Conservation (phyloP, 1,140 invertebrate genomes). For the Drosophila pandora region DNA sequence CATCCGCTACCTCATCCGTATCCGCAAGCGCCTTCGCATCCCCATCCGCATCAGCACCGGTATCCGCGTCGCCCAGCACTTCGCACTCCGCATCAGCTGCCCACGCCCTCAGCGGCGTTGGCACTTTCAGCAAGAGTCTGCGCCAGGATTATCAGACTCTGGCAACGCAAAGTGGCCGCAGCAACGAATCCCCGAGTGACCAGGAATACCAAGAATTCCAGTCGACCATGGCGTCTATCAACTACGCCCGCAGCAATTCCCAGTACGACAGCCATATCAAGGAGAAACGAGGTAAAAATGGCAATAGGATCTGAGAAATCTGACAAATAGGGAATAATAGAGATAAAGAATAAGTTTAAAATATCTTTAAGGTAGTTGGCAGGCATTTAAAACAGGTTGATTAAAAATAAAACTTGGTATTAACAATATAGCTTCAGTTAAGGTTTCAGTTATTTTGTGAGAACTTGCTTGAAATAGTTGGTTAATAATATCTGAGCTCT, state of each 20-base stretch:
- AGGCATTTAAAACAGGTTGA: not conserved
- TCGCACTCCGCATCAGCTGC: slow-evolving; percentile 35
- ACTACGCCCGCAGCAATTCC: slow-evolving; percentile 89
- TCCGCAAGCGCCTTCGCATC: slow-evolving; percentile 6
- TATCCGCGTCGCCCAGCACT: slow-evolving; percentile 47
- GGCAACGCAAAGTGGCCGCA: slow-evolving; percentile 82
- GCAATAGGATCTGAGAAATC: no score
- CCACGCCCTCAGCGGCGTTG: slow-evolving; percentile 81
- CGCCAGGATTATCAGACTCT: slow-evolving; percentile 76
- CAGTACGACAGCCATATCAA: slow-evolving; percentile 95
- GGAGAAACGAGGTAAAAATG: slow-evolving; percentile 90
- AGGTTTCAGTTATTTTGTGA: not conserved
- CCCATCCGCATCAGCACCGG: slow-evolving; percentile 28
- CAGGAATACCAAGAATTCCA: slow-evolving; percentile 84
- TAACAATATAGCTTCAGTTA: not conserved
- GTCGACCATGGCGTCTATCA: slow-evolving; percentile 84
- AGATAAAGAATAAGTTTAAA: no score
- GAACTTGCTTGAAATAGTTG: no score
- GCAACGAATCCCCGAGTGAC: slow-evolving; percentile 80
- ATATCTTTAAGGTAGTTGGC: not conserved
- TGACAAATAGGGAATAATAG: not conserved
- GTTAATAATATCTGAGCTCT: no score
- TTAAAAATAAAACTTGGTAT: not conserved
- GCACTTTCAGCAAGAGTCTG: slow-evolving; percentile 83
- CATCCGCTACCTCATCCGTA: slow-evolving; percentile 8